Base-by-base conservation (phyloP, 1,140 invertebrate genomes). In the Lineus longissimus region DNA sequence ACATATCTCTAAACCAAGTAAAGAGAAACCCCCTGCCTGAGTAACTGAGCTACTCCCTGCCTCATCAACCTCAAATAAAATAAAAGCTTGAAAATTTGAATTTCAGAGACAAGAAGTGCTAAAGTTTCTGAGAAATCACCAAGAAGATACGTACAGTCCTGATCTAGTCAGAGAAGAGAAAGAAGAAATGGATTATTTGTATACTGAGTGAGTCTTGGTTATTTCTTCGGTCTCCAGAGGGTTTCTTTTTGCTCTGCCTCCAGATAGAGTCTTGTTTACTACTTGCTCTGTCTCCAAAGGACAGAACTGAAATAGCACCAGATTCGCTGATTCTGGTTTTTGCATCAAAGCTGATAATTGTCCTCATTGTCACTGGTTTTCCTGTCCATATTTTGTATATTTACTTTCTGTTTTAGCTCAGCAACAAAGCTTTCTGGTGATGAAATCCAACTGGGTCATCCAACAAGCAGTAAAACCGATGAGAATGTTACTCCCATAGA, bases 111-210 rank as follows among this genome's bases (percentile, higher is more conserved):
- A 51, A 45, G 65, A 71, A 43, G 64, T 73, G 19, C 22, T 75
- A 31, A 69, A 69, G 45, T 68, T 68, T 31, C 19, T 76, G 2
- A 29, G 27, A 25, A 66, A 71, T 60, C 73, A 69, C 77, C 67
- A 77, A 71, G 63, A 66, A 7, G 88, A 89, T 68, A 84, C 88
- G 41, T 94, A 93, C 75, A 81, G 87, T 1, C 81, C 84, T 41
- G 79, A 84, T 13, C 75, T 92, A 0, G 86, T 95, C 0, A 82
- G 88, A 43, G 85, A 86, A 58, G 94, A 97, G 78, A 87, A 85
- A 73, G 94, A 97, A 83, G 78, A 88, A 27, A 92, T 97, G 88
- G 85, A 86, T 41, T 95, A 93, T 76, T 84, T 84, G 0, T 91
- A 91, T 74, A 78, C 84, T 29, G 82, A 85, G 88, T 89, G 83